A percentile compares a stretch with the other conserved stretches of the same genome.
These are phyloP conservation scores for Centropyge bicolor DNA, from an alignment of 2,797 vertebrate genomes.

Conservation along the genomic window DNA sequence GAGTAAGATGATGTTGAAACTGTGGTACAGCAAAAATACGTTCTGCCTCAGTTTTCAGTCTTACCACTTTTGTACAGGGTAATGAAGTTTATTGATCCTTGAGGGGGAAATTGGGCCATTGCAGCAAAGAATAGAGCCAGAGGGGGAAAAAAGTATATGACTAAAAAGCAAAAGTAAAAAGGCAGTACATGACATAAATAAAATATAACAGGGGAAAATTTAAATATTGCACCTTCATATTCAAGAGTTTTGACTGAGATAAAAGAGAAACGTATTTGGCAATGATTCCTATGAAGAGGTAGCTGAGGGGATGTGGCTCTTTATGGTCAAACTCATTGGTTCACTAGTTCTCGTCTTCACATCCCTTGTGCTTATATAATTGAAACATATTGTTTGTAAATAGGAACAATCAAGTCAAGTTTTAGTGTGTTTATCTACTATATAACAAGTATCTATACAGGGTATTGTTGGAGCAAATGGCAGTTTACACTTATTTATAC, in stretches of 20 bases:
- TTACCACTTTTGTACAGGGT: not conserved
- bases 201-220: slow-evolving; percentile 2
- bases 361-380: too few relatives aligned
- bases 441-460: not conserved
- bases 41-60: slow-evolving; percentile 4
- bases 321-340: not conserved
- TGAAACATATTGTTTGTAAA: not conserved
- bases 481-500: not conserved
- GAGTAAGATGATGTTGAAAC: not conserved
- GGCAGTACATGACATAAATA: slow-evolving; percentile 9
- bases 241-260: not conserved
- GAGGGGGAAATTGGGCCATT: slow-evolving; percentile 16
- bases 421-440: not conserved
- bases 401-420: too few relatives aligned
- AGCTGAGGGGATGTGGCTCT: not conserved
- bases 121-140: not conserved
- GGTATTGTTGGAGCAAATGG: not conserved
- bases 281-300: not conserved
- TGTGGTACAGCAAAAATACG: not conserved
- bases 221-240: not conserved
- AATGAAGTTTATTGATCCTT: slow-evolving; percentile 1
- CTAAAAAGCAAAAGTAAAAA: not conserved
- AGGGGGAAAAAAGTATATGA: too few relatives aligned
- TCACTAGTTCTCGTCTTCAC: not conserved
- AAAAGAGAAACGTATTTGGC: not conserved